Evolutionary conservation across 2,888 invertebrate genomes (phyloP).

Genomic region (Epirrhoe alternata): DNA sequence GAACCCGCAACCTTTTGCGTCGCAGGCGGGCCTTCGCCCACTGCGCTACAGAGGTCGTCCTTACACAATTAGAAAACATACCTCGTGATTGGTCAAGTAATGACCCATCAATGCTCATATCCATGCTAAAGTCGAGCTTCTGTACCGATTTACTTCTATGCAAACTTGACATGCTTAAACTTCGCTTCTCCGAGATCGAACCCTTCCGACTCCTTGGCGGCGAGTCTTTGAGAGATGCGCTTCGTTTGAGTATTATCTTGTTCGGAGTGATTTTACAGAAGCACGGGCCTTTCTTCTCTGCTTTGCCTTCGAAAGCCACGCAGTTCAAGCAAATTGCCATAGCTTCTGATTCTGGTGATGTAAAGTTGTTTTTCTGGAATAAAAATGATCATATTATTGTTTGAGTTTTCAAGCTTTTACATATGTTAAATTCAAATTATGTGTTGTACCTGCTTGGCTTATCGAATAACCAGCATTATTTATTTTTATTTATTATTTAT

Average conservation of each 20-base stretch:
- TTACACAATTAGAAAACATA: conserved; percentile 40
- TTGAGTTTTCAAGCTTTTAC: neutral
- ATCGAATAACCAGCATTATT: too few relatives aligned
- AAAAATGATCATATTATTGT: conserved; percentile 39
- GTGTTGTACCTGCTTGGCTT: too few relatives aligned
- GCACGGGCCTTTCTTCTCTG: conserved; percentile 61
- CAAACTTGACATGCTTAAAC: conserved; percentile 73
- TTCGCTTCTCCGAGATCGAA: conserved; percentile 69
- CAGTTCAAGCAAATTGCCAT: conserved; percentile 76
- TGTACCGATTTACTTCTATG: conserved; percentile 79
- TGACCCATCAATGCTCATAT: conserved; percentile 82
- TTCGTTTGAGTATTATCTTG: conserved; percentile 62
- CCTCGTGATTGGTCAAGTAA: conserved; percentile 72
- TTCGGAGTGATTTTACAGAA: conserved; percentile 70
- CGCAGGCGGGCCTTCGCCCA: too few relatives aligned
- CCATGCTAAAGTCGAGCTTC: conserved; percentile 82
- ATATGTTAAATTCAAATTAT: too few relatives aligned
- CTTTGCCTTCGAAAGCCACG: conserved; percentile 51
- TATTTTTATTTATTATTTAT: too few relatives aligned
- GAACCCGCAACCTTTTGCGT: too few relatives aligned
- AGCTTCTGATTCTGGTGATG: conserved; percentile 73
- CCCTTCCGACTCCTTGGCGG: conserved; percentile 64
- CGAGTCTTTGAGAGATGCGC: conserved; percentile 73
- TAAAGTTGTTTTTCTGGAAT: conserved; percentile 73
- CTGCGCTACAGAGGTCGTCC: too few relatives aligned